Base-by-base conservation (phyloP, 2,113 vertebrate species). In the Nanger granti region DNA sequence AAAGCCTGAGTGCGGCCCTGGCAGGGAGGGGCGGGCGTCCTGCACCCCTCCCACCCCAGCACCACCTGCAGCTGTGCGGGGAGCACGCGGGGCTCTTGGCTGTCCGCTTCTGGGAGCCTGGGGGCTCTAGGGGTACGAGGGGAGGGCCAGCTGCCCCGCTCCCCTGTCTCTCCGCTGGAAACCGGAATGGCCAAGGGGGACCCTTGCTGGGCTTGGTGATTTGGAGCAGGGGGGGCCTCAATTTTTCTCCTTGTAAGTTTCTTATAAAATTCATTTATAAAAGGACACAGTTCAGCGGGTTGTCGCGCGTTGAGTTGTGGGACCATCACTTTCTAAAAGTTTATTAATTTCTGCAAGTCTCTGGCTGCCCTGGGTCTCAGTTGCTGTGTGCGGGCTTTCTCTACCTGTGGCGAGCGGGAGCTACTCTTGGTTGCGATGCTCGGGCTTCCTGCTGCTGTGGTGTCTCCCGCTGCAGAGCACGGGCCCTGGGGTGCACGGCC, bases 291-390 rank as follows among this genome's bases (percentile, higher is more conserved):
- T 18, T 31, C 3, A 4, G 34, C 17, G 34, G 11, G 14, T 10
- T 80, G 20, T 29, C 2, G n/a, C 2, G 22, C 0, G 0, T 29
- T 18, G 18, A 52, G 62, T 37, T 14, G 7, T 28, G 13, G 2
- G 1, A 28, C 17, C 31, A 7, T 54, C 49, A 22, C 49, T 15
- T 28, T 17, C 7, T 80, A 47, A 44, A 79, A 28, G 11, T 79
- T 29, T 29, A 29, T 80, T 80, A 28, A 44, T 15, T 28, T 79
- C 13, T 28, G 12, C 37, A 7, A 73, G 69, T 28, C 14, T 28
- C 41, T 79, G 24, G 41, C 73, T 26, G 12, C 22, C 24, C 22
- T 79, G 73, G 73, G 73, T 79, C 41, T 28, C 1, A 0, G 12
- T 26, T 24, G 73, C 37, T 28, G 73, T 1, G 11, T 26, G 10